Base-by-base conservation (phyloP, 35 echinoderm and acorn worm species). In the Antedon bifida region DNA sequence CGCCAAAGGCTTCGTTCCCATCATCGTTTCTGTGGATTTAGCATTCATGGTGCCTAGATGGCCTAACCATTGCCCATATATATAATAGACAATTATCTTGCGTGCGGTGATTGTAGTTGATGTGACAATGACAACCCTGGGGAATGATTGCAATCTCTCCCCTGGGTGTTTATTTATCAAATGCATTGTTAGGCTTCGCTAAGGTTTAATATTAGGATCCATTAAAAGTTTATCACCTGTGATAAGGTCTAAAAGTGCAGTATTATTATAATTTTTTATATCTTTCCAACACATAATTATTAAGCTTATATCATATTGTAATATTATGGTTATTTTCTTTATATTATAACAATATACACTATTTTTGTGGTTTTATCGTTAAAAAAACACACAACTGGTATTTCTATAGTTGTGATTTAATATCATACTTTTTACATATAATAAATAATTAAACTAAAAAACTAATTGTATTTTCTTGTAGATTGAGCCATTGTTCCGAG, bases 401-500 rank as follows among this genome's bases (percentile, higher is more conserved):
- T 42, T 42, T 42, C 38, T 42, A 7, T 42, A n/a, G n/a, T n/a
- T n/a, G n/a, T n/a, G n/a, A n/a, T n/a, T n/a, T n/a, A n/a, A n/a
- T n/a, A n/a, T n/a, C n/a, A n/a, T n/a, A n/a, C n/a, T n/a, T n/a
- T n/a, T n/a, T n/a, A n/a, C n/a, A n/a, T n/a, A n/a, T n/a, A n/a
- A n/a, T n/a, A n/a, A n/a, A n/a, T n/a, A n/a, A n/a, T n/a, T n/a
- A n/a, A n/a, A n/a, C n/a, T n/a, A n/a, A n/a, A n/a, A n/a, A n/a
- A n/a, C n/a, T n/a, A n/a, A n/a, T n/a, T n/a, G 38, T 4, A 14
- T 42, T 42, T 42, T 44, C 42, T 13, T 84, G 5, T 77, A 90
- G 88, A 73, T 90, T 17, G 85, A 90, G 26, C 82, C 82, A 31
- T 51, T 77, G 26, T 90, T 83, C 30, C 82, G 83, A 10, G 51